phyloP scores from a whole-genome alignment of 2,113 vertebrate species.

The Corythaixoides concolor region DNA sequence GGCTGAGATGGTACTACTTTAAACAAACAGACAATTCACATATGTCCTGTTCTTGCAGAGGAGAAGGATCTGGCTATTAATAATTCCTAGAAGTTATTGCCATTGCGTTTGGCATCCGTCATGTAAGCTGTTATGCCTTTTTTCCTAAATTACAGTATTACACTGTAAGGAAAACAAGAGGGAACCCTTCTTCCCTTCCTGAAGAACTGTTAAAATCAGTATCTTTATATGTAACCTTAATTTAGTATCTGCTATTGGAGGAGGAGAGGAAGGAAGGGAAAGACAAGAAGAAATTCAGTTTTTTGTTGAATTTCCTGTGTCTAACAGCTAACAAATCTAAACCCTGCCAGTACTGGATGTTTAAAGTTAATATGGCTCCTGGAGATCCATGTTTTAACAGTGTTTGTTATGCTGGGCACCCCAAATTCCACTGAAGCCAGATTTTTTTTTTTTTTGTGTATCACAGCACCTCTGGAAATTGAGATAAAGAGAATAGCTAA shows the following conservation, averaged over 20 bases:
- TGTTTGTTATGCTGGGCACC: not conserved
- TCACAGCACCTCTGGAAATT: not conserved
- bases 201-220: not conserved
- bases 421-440: not conserved
- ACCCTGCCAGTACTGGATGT: not conserved
- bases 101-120: not conserved
- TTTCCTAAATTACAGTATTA: not conserved
- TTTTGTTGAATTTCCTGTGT: not conserved
- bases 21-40: not conserved
- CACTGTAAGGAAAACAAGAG: not conserved
- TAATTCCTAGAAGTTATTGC: not conserved
- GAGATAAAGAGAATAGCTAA: not conserved
- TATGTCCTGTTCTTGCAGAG: not conserved
- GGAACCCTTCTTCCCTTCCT: not conserved
- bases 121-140: not conserved
- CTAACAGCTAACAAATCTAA: not conserved
- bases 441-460: not conserved
- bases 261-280: not conserved
- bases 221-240: not conserved
- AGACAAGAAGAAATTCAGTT: not conserved
- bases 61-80: not conserved
- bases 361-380: not conserved
- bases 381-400: not conserved
- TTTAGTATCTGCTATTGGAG: not conserved
- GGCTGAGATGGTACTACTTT: not conserved